phyloP scores from a whole-genome alignment of 2,888 invertebrate genomes.

The Tipula helvola region DNA sequence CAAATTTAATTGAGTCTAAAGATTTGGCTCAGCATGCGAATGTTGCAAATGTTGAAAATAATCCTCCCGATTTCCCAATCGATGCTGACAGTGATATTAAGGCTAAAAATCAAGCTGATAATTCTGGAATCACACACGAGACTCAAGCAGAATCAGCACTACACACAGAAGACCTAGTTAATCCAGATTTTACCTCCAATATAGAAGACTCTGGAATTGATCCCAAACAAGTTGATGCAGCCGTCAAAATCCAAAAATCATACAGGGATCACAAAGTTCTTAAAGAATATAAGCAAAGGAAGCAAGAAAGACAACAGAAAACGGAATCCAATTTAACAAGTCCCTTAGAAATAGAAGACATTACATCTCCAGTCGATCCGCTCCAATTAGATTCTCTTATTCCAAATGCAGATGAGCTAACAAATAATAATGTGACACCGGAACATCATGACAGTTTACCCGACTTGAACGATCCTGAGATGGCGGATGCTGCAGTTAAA shows the following conservation, averaged over 20 bases:
- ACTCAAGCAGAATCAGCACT: not conserved
- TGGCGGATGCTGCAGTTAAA: not conserved
- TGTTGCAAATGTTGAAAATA: not conserved
- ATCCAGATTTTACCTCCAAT: not conserved
- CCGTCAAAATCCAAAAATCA: conserved; percentile 17
- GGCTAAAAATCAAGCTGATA: not conserved
- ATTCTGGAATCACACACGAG: too few relatives aligned
- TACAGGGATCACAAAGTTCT: conserved; percentile 15
- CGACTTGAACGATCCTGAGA: not conserved
- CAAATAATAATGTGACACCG: not conserved
- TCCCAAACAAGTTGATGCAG: not conserved
- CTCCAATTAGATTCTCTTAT: not conserved
- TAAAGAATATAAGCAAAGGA: not conserved
- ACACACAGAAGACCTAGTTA: not conserved
- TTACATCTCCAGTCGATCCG: not conserved
- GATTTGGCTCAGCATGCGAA: not conserved
- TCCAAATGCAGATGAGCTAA: not conserved
- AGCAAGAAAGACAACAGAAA: not conserved
- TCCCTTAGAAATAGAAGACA: not conserved
- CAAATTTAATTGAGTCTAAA: too few relatives aligned
- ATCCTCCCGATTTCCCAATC: not conserved
- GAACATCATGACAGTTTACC: not conserved
- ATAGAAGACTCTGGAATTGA: not conserved
- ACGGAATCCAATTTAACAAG: not conserved
- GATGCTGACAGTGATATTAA: not conserved